A percentile compares a stretch with the other conserved stretches of the same genome.
phyloP scores from a whole-genome alignment of 2,113 vertebrate species.

The Channa argus region DNA sequence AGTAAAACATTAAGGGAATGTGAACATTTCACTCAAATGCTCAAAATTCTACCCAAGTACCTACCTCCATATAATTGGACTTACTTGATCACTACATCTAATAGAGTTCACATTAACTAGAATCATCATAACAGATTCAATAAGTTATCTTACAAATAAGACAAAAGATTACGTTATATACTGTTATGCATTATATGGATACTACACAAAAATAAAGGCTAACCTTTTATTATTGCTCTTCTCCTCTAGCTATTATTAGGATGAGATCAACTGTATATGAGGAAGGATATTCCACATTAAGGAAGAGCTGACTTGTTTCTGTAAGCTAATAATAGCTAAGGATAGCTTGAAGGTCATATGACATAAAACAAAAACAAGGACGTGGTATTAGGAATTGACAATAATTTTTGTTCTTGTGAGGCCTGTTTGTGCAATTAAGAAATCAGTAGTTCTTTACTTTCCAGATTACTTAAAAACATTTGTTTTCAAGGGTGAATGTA shows the following conservation, averaged over 20 bases:
- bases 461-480: not conserved
- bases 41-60: too few relatives aligned
- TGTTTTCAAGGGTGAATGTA: fast-evolving
- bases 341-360: constrained; percentile 34
- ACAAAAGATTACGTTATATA: too few relatives aligned
- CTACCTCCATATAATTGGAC: too few relatives aligned
- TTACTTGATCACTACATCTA: too few relatives aligned
- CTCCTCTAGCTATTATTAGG: not conserved
- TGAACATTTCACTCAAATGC: too few relatives aligned
- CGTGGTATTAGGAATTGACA: not conserved
- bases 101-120: too few relatives aligned
- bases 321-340: constrained; percentile 40
- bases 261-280: not conserved
- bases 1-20: too few relatives aligned
- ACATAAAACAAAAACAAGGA: not conserved
- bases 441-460: not conserved
- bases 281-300: not conserved
- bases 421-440: not conserved
- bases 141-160: too few relatives aligned
- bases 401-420: too few relatives aligned
- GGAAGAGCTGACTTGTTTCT: constrained; percentile 23
- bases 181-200: not conserved
- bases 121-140: too few relatives aligned
- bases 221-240: not conserved
- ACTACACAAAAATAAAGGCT: not conserved